Base-by-base conservation (phyloP, 2,888 invertebrate species). In the Scaeva pyrastri region DNA sequence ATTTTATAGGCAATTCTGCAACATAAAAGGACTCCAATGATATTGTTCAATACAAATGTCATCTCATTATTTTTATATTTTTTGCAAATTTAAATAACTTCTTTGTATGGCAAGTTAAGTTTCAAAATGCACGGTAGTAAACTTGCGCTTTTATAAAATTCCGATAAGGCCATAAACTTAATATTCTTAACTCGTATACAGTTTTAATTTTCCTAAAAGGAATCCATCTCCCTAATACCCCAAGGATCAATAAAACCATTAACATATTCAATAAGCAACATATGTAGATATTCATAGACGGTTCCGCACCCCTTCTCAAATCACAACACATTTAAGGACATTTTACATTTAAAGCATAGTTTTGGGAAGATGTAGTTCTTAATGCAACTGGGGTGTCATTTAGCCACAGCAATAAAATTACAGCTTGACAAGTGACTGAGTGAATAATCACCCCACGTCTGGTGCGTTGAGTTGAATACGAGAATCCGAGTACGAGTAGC, bases 351-450 rank as follows among this genome's bases (percentile, higher is more conserved):
- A 36, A 14, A 48, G 50, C 39, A 45, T 45, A 48, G 55, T 50
- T 73, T 52, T 12, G 39, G 48, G 66, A 50, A n/a, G 7, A 16
- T n/a, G 64, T 52, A 39, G 23, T 39, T 31, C 52, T 19, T 76
- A 73, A 64, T 82, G 68, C 77, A 77, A 73, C 73, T 56, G 55
- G 82, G 86, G 86, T 87, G 77, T 75, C 78, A 87, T 83, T 83
- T 79, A 52, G 81, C 83, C 78, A 73, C 79, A 80, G 75, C 79
- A 84, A 87, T 87, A 87, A 87, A 87, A 87, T 84, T 73, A 80
- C 76, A 76, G 73, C 73, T 45, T 80, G 66, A 73, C 75, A 84
- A 84, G 64, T 75, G 75, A 83, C 79, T 83, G 74, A 83, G 48
- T 77, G 73, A 82, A 76, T 77, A 77, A 77, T 77, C 86, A 82